These are phyloP conservation scores for Drosophila pruinosa DNA, from an alignment of 1,140 invertebrate genomes.

Conservation along the genomic window DNA sequence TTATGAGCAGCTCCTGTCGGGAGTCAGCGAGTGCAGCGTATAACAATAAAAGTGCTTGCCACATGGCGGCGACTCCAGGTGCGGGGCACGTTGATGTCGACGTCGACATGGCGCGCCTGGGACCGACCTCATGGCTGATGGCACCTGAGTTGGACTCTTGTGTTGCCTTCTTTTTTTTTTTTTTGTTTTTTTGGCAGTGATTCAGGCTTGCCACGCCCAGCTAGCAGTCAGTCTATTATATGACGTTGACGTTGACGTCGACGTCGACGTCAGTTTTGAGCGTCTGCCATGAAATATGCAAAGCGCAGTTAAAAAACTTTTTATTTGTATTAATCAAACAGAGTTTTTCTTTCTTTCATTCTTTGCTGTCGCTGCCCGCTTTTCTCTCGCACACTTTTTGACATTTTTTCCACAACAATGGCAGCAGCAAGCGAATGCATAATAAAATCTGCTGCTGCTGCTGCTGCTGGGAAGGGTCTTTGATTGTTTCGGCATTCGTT, in stretches of 20 bases:
- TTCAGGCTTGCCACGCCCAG: slow-evolving; percentile 20
- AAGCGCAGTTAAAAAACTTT: slow-evolving; percentile 78
- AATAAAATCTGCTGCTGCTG: slow-evolving; percentile 64
- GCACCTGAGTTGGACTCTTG: slow-evolving; percentile 32
- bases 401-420: slow-evolving; percentile 37
- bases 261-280: slow-evolving; percentile 63
- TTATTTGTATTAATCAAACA: slow-evolving; percentile 82
- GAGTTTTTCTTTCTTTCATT: slow-evolving; percentile 46
- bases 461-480: background rate
- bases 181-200: slow-evolving; percentile 57
- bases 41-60: background rate
- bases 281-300: slow-evolving; percentile 76
- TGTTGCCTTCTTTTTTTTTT: background rate
- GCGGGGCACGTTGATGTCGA: slow-evolving; percentile 43
- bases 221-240: slow-evolving; percentile 62
- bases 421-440: slow-evolving; percentile 65
- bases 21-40: background rate
- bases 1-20: slow-evolving; percentile 37
- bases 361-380: background rate
- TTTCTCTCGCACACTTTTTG: slow-evolving; percentile 22
- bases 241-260: slow-evolving; percentile 46
- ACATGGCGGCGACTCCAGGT: background rate
- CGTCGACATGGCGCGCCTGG: slow-evolving; percentile 50
- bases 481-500: slow-evolving; percentile 71
- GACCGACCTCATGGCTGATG: slow-evolving; percentile 29